phyloP scores from a whole-genome alignment of 1,140 invertebrate species.

The Camponotus vicinus region DNA sequence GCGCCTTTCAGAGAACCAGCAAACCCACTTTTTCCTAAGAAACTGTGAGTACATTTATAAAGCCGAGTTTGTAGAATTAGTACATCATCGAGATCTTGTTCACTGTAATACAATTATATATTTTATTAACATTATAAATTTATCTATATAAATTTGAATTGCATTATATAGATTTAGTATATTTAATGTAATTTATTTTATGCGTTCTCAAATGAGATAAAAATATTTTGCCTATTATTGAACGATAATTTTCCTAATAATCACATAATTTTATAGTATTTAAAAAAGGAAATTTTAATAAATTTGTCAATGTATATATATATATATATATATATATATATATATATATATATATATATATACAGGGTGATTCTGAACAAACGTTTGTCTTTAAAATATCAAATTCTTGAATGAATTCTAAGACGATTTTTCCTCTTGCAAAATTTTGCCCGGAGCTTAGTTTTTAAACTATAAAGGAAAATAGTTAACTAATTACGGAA shows the following conservation, averaged over 20 bases:
- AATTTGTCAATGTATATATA: background rate
- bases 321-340: background rate
- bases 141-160: too few species aligned
- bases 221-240: background rate
- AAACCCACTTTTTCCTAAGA: slow-evolving; percentile 87
- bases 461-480: too few species aligned
- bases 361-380: too few species aligned
- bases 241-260: too few species aligned
- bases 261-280: background rate
- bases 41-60: slow-evolving; percentile 89
- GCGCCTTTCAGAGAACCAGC: slow-evolving; percentile 82
- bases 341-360: too few species aligned
- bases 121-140: background rate
- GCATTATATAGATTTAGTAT: too few species aligned
- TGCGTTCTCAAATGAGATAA: background rate
- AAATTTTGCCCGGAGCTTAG: too few species aligned
- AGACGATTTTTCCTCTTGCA: too few species aligned
- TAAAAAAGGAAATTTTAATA: background rate
- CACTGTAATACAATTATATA: slow-evolving; percentile 82
- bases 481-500: too few species aligned
- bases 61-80: slow-evolving; percentile 89
- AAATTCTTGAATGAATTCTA: too few species aligned
- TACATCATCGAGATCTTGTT: slow-evolving; percentile 89
- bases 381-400: too few species aligned
- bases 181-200: too few species aligned